A percentile compares a stretch with the other conserved stretches of the same genome.
Conservation (phyloP, 1,140 invertebrate genomes). For the Popillia japonica region DNA sequence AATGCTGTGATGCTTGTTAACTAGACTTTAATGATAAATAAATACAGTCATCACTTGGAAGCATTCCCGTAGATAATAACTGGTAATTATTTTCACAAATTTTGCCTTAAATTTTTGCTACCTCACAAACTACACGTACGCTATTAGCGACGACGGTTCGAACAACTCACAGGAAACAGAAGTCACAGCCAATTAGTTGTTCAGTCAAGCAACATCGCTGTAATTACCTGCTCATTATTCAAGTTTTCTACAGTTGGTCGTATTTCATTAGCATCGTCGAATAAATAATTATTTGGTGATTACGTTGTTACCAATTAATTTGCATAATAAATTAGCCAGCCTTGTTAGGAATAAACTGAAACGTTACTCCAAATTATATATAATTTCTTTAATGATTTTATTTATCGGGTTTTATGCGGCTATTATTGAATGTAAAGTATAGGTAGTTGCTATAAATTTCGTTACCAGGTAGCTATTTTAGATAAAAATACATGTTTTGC, state of each 20-base stretch:
- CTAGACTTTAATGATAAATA: background rate
- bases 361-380: conserved; percentile 8
- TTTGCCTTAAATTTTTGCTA: background rate
- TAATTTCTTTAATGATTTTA: conserved; percentile 29
- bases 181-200: conserved; percentile 24
- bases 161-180: conserved; percentile 19
- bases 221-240: conserved; percentile 25
- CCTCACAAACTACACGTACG: background rate
- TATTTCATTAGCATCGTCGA: conserved; percentile 28
- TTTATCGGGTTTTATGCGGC: background rate
- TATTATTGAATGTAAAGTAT: conserved; percentile 12
- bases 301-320: conserved; percentile 28
- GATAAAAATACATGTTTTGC: conserved; percentile 6
- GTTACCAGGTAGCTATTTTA: background rate
- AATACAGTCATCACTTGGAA: background rate
- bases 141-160: background rate
- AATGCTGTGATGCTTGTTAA: too few species aligned
- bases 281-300: conserved; percentile 26
- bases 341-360: conserved; percentile 3
- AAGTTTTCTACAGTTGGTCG: conserved; percentile 1
- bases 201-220: conserved; percentile 19
- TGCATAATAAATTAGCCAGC: conserved; percentile 6
- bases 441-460: background rate
- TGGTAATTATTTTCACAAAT: background rate
- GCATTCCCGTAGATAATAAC: background rate